Base-by-base conservation (phyloP, 92 coral and sea anemone genomes). In the Palythoa caribaeorum region DNA sequence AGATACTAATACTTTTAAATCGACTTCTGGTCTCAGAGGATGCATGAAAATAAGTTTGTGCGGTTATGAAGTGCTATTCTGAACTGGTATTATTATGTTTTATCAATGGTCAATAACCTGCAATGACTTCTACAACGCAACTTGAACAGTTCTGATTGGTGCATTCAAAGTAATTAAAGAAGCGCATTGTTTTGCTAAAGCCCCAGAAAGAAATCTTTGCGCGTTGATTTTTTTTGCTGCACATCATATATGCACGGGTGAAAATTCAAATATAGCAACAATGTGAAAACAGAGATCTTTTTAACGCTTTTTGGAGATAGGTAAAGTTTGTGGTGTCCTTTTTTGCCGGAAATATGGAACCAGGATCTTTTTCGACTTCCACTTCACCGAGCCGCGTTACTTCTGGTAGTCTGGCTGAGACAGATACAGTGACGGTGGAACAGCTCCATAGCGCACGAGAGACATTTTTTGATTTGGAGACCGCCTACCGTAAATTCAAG, bases 401-500 rank as follows among this genome's bases (percentile, higher is more conserved):
- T 28, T 28, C 28, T 59, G 78, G 79, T 38, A 84, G 71, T 9
- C 72, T 74, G 21, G 51, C 68, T 73, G 78, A 72, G 60, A 51
- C 88, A 3, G 98, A 94, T 75, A 96, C 94, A 68, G 94, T 97
- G 28, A 94, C 98, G 2, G 79, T 91, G 85, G 92, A 90, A 69
- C 99, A 97, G 55, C 89, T 97, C n/a, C 95, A 95, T 16, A 94
- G 93, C 11, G 99, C 99, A 62, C 87, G 98, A 73, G 98, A 97
- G 90, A 97, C 99, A 2, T 94, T 94, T 71, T 93, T 94, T 70
- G 99, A 97, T 73, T 89, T 97, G 91, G 99, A 97, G 80, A 87
- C 94, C 9, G 96, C 98, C 17, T 97, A 96, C 92, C 90, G 97
- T 51, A 91, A 96, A 88, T 97, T 97, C 90, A 96, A 96, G 75